Conservation (phyloP, 2,888 invertebrate genomes). For the Microctonus aethiopoides region DNA sequence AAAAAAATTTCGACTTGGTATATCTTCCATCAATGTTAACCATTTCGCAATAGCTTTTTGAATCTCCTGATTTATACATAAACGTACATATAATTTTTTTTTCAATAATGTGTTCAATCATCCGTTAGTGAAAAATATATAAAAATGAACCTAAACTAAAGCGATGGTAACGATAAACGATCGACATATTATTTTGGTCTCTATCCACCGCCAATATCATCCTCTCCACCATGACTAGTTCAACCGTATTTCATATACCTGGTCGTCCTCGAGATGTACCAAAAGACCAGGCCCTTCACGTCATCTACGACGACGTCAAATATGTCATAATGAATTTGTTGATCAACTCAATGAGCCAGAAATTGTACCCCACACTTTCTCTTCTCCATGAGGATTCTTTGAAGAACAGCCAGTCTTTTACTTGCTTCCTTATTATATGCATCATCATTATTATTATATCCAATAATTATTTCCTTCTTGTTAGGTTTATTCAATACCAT, state of each 20-base stretch:
- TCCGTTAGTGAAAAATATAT: slow-evolving; percentile 55
- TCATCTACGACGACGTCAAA: slow-evolving; percentile 58
- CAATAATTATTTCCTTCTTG: background rate
- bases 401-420: slow-evolving; percentile 7
- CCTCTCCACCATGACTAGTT: slow-evolving; percentile 6
- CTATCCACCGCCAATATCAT: background rate
- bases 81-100: too few species aligned
- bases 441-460: slow-evolving; percentile 3
- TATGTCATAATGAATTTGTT: slow-evolving; percentile 64
- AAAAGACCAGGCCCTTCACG: slow-evolving; percentile 46
- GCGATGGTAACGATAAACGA: slow-evolving; percentile 15
- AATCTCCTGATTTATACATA: too few species aligned
- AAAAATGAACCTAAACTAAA: background rate
- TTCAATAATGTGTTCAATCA: slow-evolving; percentile 59
- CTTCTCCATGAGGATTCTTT: slow-evolving; percentile 24
- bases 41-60: too few species aligned
- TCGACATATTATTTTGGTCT: slow-evolving; percentile 14
- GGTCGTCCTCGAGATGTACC: slow-evolving; percentile 38
- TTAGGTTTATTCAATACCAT: background rate
- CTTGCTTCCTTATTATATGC: background rate
- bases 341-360: slow-evolving; percentile 64
- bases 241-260: slow-evolving; percentile 13
- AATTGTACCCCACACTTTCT: slow-evolving; percentile 53
- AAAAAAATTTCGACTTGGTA: too few species aligned
- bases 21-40: too few species aligned